A percentile compares a stretch with the other conserved stretches of the same genome.
These are phyloP conservation scores for Idaea dimidiata DNA, from an alignment of 2,888 invertebrate genomes.

Conservation along the genomic window DNA sequence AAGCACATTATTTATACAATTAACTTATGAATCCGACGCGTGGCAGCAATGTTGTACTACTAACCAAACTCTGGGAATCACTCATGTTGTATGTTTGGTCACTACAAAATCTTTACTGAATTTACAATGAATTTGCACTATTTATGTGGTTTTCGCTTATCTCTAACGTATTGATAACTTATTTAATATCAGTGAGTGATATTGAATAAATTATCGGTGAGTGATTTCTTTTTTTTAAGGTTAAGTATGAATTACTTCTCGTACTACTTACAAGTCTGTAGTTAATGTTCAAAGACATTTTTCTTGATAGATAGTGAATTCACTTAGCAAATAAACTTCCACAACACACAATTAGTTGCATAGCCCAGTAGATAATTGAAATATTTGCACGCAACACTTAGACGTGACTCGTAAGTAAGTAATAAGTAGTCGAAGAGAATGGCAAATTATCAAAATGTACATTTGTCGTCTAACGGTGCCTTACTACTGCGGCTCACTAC, in stretches of 20 bases:
- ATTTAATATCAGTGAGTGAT: slow-evolving; percentile 9
- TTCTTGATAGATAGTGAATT: slow-evolving; percentile 3
- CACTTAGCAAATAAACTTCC: neutral
- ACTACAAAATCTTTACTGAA: slow-evolving; percentile 7
- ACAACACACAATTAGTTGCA: slow-evolving; percentile 24
- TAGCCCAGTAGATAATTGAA: slow-evolving; percentile 16
- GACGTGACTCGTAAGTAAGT: neutral
- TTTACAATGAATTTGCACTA: slow-evolving; percentile 4
- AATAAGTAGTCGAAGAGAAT: neutral
- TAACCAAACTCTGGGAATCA: slow-evolving; percentile 40
- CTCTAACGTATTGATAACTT: slow-evolving; percentile 12
- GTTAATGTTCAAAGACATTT: slow-evolving; percentile 39
- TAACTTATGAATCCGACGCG: slow-evolving; percentile 9
- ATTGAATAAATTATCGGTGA: slow-evolving; percentile 4
- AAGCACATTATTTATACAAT: slow-evolving; percentile 2
- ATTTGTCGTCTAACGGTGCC: neutral
- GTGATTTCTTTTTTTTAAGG: too few relatives aligned
- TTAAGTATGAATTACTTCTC: slow-evolving; percentile 7
- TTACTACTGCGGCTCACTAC: neutral
- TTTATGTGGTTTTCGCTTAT: slow-evolving; percentile 9
- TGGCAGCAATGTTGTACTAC: slow-evolving; percentile 26
- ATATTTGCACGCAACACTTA: neutral
- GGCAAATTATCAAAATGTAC: neutral
- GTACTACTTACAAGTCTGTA: slow-evolving; percentile 53
- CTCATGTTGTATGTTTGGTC: slow-evolving; percentile 37